Base-by-base conservation (phyloP, 2,113 vertebrate species). In the Elgaria multicarinata region DNA sequence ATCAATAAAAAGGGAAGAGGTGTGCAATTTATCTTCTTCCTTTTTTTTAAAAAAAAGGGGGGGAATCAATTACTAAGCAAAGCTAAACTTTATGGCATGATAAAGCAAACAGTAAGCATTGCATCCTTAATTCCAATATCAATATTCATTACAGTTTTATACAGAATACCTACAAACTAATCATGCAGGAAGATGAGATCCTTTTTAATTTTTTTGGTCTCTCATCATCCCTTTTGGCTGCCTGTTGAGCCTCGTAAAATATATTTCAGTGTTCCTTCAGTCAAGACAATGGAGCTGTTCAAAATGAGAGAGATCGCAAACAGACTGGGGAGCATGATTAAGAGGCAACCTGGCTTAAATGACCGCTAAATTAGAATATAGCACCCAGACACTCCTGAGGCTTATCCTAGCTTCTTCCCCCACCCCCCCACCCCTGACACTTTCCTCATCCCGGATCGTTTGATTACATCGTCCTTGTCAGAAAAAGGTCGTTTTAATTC, bases 401-500 rank as follows among this genome's bases (percentile, higher is more conserved):
- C 1, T n/a, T 95, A 58, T 83, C n/a, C 20, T 87, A 6, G 72
- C 50, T 39, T 36, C 28, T 67, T 3, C 66, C 14, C 78, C 50
- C 67, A 71, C 72, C 69, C 75, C 33, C 58, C 84, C 39, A 69
- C 71, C 39, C 53, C 20, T 22, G 16, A 46, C 44, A 39, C n/a
- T 46, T 50, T 55, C 91, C 89, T 90, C 77, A 36, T 92, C 89
- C 87, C 71, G 31, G 72, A 91, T 93, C 89, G 91, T 96, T 94
- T 97, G 95, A 97, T 97, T 97, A 95, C 92, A 95, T 96, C 95
- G 97, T 98, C 98, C 98, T 98, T 98, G 97, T 97, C 91, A 96
- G 94, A 97, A 97, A 98, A 97, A 98, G 97, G 98, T 98, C 97
- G 97, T 74, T 93, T 95, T 97, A 96, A 97, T 97, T 97, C 94